These are phyloP conservation scores for Pangasius sanitwongsei DNA, from an alignment of 2,797 vertebrate genomes.

Conservation along the genomic window DNA sequence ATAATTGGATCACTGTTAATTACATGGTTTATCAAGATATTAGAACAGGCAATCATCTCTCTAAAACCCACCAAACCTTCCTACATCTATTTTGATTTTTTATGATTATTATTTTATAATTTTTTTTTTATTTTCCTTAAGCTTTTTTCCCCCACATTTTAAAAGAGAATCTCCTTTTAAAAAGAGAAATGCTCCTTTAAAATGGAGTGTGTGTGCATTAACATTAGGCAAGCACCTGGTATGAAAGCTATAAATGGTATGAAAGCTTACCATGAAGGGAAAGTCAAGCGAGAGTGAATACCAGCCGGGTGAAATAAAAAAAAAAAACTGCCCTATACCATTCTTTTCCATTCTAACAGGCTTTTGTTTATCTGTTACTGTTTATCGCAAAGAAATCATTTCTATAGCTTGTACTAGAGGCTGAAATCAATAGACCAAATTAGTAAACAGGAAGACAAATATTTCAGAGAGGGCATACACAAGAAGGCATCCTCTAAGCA, in stretches of 20 bases:
- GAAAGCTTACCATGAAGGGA: not conserved
- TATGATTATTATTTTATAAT: not conserved
- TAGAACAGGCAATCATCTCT: not conserved
- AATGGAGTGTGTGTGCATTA: not conserved
- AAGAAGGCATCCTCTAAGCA: constrained; percentile 24
- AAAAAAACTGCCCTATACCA: not conserved
- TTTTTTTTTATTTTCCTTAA: constrained; percentile 2
- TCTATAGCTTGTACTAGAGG: constrained; percentile 15
- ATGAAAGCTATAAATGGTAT: not conserved
- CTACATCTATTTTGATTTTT: not conserved
- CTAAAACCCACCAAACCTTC: not conserved
- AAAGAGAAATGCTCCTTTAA: not conserved
- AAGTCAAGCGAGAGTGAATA: constrained; percentile 1
- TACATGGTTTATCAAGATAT: not conserved
- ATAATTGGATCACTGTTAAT: not conserved
- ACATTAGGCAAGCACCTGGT: not conserved
- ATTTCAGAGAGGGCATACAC: constrained; percentile 44
- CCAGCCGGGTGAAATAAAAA: not conserved
- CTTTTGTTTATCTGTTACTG: constrained; percentile 1
- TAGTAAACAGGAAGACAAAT: constrained; percentile 72
- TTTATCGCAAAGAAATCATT: not conserved
- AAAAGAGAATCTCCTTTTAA: not conserved
- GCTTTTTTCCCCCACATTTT: not conserved
- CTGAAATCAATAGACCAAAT: constrained; percentile 49
- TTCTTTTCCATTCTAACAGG: not conserved